Conservation (phyloP, 2,113 vertebrate genomes). For the Pluvialis apricaria region DNA sequence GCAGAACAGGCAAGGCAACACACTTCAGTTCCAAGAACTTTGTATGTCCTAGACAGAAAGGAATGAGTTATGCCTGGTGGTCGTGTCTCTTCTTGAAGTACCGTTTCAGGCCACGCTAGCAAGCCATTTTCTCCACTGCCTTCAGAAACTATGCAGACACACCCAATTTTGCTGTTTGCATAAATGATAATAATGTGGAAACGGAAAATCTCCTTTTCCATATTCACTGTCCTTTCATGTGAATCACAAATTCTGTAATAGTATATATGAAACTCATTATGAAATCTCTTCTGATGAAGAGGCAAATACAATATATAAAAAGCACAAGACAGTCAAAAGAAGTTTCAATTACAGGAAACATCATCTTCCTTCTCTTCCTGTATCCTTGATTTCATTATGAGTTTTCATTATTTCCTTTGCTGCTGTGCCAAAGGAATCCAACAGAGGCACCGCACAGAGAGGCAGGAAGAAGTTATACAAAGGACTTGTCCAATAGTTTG, state of each 20-base stretch:
- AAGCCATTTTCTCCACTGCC: background rate
- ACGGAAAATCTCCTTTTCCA: background rate
- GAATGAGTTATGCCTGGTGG: background rate
- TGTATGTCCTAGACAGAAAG: background rate
- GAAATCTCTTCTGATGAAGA: background rate
- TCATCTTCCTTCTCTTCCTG: background rate
- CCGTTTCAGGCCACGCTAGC: background rate
- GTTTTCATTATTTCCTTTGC: background rate
- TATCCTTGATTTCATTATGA: background rate
- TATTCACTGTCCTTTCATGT: background rate
- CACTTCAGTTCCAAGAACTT: background rate
- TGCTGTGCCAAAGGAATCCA: background rate
- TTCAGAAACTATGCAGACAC: background rate
- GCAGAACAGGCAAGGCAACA: background rate
- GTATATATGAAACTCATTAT: background rate
- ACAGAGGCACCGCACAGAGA: background rate
- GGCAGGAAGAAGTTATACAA: background rate
- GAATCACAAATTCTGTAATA: background rate
- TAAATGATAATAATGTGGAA: background rate
- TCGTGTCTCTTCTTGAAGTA: background rate
- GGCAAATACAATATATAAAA: background rate
- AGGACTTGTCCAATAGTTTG: background rate
- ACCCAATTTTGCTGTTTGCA: background rate
- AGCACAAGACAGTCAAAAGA: background rate
- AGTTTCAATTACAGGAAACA: background rate